phyloP scores from a whole-genome alignment of 2,113 vertebrate species.

The Gymnogyps californianus region DNA sequence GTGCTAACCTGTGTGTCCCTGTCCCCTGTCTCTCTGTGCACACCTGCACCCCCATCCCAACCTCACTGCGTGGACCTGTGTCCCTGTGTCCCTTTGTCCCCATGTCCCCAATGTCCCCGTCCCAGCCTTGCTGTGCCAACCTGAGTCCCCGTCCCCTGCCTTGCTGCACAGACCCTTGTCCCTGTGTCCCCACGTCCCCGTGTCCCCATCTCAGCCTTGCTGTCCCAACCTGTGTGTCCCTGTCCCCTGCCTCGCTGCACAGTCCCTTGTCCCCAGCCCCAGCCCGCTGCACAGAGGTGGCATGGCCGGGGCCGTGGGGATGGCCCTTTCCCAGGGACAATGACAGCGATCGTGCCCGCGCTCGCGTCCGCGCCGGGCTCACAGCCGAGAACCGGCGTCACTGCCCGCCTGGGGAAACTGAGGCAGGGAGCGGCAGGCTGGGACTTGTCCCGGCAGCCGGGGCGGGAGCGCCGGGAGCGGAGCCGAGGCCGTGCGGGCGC shows the following conservation, averaged over 20 bases:
- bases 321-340: neutral
- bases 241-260: neutral
- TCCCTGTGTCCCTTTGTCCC: neutral
- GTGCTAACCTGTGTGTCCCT: neutral
- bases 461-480: neutral
- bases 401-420: conserved; percentile 6
- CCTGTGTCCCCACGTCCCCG: neutral
- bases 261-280: neutral
- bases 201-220: neutral
- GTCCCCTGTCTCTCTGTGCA: neutral
- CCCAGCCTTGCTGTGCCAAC: neutral
- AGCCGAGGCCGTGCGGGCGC: neutral
- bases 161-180: neutral
- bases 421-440: neutral
- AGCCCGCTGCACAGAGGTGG: neutral
- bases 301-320: accelerated
- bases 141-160: neutral
- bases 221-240: neutral
- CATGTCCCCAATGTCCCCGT: neutral
- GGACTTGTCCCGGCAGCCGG: neutral
- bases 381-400: neutral
- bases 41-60: neutral
- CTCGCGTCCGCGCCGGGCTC: neutral
- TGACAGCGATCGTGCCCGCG: neutral
- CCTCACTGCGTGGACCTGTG: neutral